Conservation (phyloP, 2,113 vertebrate genomes). For the Apistogramma diplotaenia region DNA sequence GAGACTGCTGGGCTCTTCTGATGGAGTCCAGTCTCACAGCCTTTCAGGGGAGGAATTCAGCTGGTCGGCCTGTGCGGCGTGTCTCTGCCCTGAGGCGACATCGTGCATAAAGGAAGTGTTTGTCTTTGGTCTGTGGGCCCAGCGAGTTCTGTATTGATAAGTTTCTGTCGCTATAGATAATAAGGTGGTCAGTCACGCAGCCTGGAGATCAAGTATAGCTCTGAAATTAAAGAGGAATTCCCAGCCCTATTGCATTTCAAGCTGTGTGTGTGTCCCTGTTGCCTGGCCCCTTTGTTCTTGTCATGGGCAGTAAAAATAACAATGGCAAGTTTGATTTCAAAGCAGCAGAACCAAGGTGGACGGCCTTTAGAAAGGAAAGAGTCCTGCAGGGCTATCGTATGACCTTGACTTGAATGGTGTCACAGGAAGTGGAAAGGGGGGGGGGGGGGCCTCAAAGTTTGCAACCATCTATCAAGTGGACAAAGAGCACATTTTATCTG, state of each 20-base stretch:
- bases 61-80: slow-evolving; percentile 71
- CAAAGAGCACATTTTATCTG: slow-evolving; percentile 58
- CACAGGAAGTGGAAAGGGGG: slow-evolving; percentile 59
- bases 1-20: neutral
- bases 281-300: slow-evolving; percentile 70
- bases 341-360: slow-evolving; percentile 70
- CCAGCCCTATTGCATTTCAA: slow-evolving; percentile 87
- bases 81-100: slow-evolving; percentile 68
- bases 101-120: slow-evolving; percentile 80
- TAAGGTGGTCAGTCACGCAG: slow-evolving; percentile 90
- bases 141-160: slow-evolving; percentile 73
- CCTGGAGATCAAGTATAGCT: slow-evolving; percentile 87
- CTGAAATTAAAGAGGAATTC: slow-evolving; percentile 86
- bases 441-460: slow-evolving; percentile 56
- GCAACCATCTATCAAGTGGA: slow-evolving; percentile 57
- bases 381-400: slow-evolving; percentile 67
- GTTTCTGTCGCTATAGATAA: slow-evolving; percentile 80
- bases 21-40: slow-evolving; percentile 42
- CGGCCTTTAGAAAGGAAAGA: slow-evolving; percentile 41
- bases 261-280: slow-evolving; percentile 49
- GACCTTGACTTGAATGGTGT: slow-evolving; percentile 72
- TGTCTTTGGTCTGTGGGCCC: slow-evolving; percentile 82
- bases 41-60: slow-evolving; percentile 53
- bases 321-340: slow-evolving; percentile 78
- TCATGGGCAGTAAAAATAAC: slow-evolving; percentile 79